Evolutionary conservation across 1,140 invertebrate genomes (phyloP), one percentile per base, ranked within the genome.

Genomic region (Drosophila ficusphila): DNA sequence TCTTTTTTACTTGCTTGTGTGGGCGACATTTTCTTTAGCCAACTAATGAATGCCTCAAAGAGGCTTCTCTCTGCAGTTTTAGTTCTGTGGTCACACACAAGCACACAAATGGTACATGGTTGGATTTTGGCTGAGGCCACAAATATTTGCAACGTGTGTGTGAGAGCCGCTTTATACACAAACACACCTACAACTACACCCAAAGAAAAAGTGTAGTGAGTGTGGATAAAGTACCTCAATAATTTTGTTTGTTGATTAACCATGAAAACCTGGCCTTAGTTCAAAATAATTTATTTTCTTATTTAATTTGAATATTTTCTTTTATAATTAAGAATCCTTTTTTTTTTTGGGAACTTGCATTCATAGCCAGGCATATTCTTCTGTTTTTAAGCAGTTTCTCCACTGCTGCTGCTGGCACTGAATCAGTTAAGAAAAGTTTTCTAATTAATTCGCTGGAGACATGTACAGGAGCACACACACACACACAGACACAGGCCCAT

Each of bases 341-440:
- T 57, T 53, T 23, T 67, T 25, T 57, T n/a, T 25, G 21, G 70
- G 42, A 31, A 33, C 54, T 34, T 38, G 47, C 44, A 51, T 48
- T 53, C 38, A 34, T 49, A 52, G 53, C 19, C 54, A 38, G 44
- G 56, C 64, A 36, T 71, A 34, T 60, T 70, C 46, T 48, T 60
- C 52, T 70, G 33, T 27, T 31, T 23, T 31, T 39, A 41, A 52
- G 67, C 76, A 33, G 42, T 60, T 60, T 58, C 56, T 46, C 47
- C 14, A 52, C 58, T 58, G 44, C 64, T 77, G 76, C 67, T 79
- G 44, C 70, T 78, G 74, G 69, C 79, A 83, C 69, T 77, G 72
- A 76, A 85, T 85, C 81, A 85, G 81, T 85, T 86, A 85, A 86
- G 81, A 86, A 86, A 86, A 86, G 76, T 86, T 86, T 86, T 85